A percentile compares a stretch with the other conserved stretches of the same genome.
These are phyloP conservation scores for Hirtodrosophila confusa DNA, from an alignment of 2,888 invertebrate genomes.

Conservation along the genomic window DNA sequence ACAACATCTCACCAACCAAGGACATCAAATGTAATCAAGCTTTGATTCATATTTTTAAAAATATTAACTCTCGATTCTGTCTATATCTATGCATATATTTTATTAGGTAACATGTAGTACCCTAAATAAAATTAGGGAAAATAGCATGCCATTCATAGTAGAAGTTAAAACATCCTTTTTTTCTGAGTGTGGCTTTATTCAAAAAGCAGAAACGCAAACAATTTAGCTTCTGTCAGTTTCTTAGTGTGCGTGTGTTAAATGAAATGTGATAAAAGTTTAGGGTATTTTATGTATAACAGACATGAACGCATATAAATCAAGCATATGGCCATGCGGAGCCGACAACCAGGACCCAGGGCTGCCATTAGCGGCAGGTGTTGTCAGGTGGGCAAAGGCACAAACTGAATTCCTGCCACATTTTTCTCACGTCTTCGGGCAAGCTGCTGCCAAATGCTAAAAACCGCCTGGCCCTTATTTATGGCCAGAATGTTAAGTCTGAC, in stretches of 20 bases:
- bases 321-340: slow-evolving; percentile 27
- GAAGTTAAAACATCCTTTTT: too few relatives aligned
- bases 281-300: slow-evolving; percentile 22
- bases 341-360: slow-evolving; percentile 4
- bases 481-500: slow-evolving; percentile 51
- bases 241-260: slow-evolving; percentile 11
- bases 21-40: too few relatives aligned
- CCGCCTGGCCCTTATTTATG: slow-evolving; percentile 61
- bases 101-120: too few relatives aligned
- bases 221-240: background rate
- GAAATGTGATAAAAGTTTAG: slow-evolving; percentile 31
- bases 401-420: slow-evolving; percentile 41
- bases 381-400: slow-evolving; percentile 11
- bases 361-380: slow-evolving; percentile 63
- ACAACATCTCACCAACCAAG: too few relatives aligned
- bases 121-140: too few relatives aligned
- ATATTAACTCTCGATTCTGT: too few relatives aligned
- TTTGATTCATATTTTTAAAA: too few relatives aligned
- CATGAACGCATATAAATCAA: slow-evolving; percentile 56
- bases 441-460: slow-evolving; percentile 46
- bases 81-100: too few relatives aligned
- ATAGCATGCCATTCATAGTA: too few relatives aligned
- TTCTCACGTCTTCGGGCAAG: slow-evolving; percentile 56
- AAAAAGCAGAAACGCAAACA: background rate
- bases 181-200: too few relatives aligned